Conservation (phyloP, 2,797 vertebrate species). For the Cygnus olor region DNA sequence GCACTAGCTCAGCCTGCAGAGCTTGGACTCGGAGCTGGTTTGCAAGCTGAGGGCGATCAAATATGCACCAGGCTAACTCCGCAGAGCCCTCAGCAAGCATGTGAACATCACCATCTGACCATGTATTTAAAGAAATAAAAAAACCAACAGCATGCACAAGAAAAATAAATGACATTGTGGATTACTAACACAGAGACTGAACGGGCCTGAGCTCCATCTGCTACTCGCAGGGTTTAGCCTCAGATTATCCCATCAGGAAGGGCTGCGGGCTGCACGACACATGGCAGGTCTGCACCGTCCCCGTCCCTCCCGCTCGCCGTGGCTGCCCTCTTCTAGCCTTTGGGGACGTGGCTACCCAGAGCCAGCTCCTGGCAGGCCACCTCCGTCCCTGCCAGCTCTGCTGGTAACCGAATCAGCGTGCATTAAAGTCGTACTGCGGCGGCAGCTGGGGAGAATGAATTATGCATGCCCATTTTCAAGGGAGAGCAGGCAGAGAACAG, state of each 20-base stretch:
- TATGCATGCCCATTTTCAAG: slow-evolving; percentile 67
- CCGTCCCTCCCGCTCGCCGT: neutral
- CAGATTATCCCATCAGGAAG: slow-evolving; percentile 66
- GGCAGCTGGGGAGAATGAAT: slow-evolving; percentile 74
- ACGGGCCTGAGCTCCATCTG: slow-evolving; percentile 54
- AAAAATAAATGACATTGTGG: slow-evolving; percentile 50
- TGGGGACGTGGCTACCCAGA: slow-evolving; percentile 37
- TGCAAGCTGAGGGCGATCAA: slow-evolving; percentile 27
- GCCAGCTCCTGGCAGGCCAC: slow-evolving; percentile 22
- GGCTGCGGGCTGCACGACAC: slow-evolving; percentile 12
- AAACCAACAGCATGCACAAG: neutral
- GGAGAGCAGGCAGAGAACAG: slow-evolving; percentile 10
- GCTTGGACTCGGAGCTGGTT: neutral
- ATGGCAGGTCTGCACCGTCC: neutral
- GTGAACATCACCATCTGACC: slow-evolving; percentile 34
- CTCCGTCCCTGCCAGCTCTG: slow-evolving; percentile 36
- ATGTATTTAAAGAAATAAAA: neutral
- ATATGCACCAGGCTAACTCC: neutral
- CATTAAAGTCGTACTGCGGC: slow-evolving; percentile 26
- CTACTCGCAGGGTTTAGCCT: slow-evolving; percentile 46
- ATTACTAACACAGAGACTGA: slow-evolving; percentile 31
- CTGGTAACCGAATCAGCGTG: slow-evolving; percentile 39
- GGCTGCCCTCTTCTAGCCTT: slow-evolving; percentile 69
- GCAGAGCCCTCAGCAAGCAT: slow-evolving; percentile 9
- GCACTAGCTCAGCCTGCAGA: neutral